Base-by-base conservation (phyloP, 2,113 vertebrate genomes). In the Cephalopholis sonnerati region DNA sequence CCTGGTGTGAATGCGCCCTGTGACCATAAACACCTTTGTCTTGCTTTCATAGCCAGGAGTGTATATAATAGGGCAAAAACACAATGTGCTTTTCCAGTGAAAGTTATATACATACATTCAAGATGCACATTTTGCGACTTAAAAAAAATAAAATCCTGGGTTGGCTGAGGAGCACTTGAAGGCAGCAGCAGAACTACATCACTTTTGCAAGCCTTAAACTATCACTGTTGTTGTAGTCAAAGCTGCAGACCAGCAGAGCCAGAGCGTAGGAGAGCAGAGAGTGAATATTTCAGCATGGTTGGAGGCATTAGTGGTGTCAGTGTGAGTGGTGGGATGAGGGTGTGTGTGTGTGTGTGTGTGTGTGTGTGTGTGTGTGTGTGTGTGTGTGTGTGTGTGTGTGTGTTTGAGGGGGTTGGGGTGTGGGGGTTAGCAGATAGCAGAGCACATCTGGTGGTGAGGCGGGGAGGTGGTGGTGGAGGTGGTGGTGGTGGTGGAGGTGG, bases 391-490 rank as follows among this genome's bases (percentile, higher is more conserved):
- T 86, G 72, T 83, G 61, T 79, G 59, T 32, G 72, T 48, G 57
- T 65, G 57, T 55, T 25, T 32, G n/a, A 25, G 36, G 15, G 58
- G 18, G 32, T 27, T 62, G 25, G 15, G 25, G 8, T 12, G 62
- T 39, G 32, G 25, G 29, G 50, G 66, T 41, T 64, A 88, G 75
- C 41, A 85, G 86, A 90, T 85, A 91, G 83, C 65, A 82, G 73
- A 93, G 96, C 95, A 95, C 97, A 97, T 97, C 96, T 98, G 97
- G 96, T 93, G 88, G 62, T 79, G 82, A 69, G 74, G 63, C 11
- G 7, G 67, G 58, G 82, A 59, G 53, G 62, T 1, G 18, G 44
- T 91, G 83, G 66, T 79, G 82, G 32, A 66, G 74, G 63, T 13
- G 7, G 66, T 29, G 86, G 32, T 25, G 61, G 62, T 9, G 81